Evolutionary conservation across 2,888 invertebrate genomes (phyloP).

Genomic region (Diplolepis rosae): DNA sequence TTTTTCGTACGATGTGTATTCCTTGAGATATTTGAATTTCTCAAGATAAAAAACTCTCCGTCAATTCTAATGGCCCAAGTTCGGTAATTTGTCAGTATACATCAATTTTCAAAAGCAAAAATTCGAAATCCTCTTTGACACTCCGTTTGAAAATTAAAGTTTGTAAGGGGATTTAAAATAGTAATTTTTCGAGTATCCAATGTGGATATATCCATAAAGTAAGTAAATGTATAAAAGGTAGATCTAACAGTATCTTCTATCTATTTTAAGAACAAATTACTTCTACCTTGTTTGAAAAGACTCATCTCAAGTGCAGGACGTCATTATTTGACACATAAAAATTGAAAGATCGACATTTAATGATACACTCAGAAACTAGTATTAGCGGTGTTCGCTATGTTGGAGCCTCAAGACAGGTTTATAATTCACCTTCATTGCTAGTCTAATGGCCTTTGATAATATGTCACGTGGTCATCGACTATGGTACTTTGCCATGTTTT

Average conservation of each 20-base stretch:
- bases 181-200: no score
- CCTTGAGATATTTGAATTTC: no score
- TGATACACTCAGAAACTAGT: conserved; percentile 8
- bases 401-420: conserved; percentile 9
- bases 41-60: no score
- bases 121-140: no score
- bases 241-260: background rate
- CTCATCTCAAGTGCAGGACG: conserved; percentile 2
- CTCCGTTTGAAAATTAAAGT: no score
- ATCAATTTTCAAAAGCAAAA: no score
- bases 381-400: conserved; percentile 12
- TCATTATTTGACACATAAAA: conserved; percentile 14
- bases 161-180: no score
- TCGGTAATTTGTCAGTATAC: no score
- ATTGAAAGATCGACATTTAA: conserved; percentile 19
- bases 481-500: conserved; percentile 13
- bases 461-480: conserved; percentile 12
- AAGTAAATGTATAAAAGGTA: background rate
- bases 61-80: no score
- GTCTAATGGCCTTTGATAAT: conserved; percentile 28
- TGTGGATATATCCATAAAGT: background rate
- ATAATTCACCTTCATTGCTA: conserved; percentile 22
- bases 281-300: conserved; percentile 10
- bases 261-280: background rate
- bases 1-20: no score